Evolutionary conservation across 2,888 invertebrate genomes (phyloP), one percentile per base, ranked within the genome.

Genomic region (Heliconius ethilla): DNA sequence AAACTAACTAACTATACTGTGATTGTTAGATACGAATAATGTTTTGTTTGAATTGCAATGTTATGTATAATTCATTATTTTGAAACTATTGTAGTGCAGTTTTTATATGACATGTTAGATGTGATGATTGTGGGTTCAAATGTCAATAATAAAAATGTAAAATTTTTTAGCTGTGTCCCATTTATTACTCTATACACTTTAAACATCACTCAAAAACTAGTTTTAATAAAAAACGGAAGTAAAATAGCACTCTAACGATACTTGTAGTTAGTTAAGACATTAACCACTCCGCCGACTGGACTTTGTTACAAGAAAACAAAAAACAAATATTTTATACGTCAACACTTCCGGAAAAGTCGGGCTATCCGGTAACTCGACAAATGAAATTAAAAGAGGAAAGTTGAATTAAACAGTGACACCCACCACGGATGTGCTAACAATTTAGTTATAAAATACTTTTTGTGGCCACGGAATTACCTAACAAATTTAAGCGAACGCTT

Each of bases 401-500:
- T 40, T 40, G 37, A 51, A 73, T 73, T 73, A 66, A 62, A 73
- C 67, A 72, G 63, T 70, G 65, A 70, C 66, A 74, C 63, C 65
- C 67, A 76, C 70, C 77, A 67, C 33, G 67, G 75, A 73, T 72
- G 59, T 66, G 51, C 51, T 29, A 70, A 73, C 67, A 80, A 79
- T 79, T 79, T 77, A 75, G 80, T 80, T 79, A 81, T 75, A 76
- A 77, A 69, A 37, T 77, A 75, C 45, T 80, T 78, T 81, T 81
- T 79, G 76, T 78, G 77, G 79, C 74, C 78, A 75, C 76, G 79
- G 75, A 82, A 59, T 76, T 79, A 81, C 80, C 76, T 78, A 78
- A 79, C 76, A 79, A 81, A 82, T 76, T 80, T 81, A 78, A 75
- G 73, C 80, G 84, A 84, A 86, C 88, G 87, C 88, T 86, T 13